Base-by-base conservation (phyloP, 2,888 invertebrate genomes). In the Polymixis flavicincta region DNA sequence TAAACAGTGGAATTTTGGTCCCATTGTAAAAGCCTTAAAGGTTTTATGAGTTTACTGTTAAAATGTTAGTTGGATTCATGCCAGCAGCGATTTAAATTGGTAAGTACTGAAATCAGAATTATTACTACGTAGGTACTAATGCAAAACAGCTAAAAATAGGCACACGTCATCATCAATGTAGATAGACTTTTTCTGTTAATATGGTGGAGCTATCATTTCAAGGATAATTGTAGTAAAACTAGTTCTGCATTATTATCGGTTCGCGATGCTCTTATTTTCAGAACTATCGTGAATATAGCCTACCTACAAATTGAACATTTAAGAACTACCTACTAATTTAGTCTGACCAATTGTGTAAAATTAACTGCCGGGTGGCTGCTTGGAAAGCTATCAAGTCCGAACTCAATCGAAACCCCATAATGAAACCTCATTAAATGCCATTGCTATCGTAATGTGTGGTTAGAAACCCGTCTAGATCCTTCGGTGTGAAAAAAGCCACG, bases 321-420 rank as follows among this genome's bases (percentile, higher is more conserved):
- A 13, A 37, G 7, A 42, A 54, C 3, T 32, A 32, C 32, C 4
- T 28, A 52, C 0, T n/a, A n/a, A 25, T 17, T 45, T 17, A 32
- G 17, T 57, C 48, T 50, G n/a, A 42, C 37, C 37, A 11, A 37
- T 37, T 73, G 59, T 17, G n/a, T 42, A 28, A 60, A n/a, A 19
- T 11, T 73, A 75, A 75, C 52, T 61, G 52, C 75, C 14, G 28
- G 50, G 19, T 52, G n/a, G 14, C 42, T 1, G n/a, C 37, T 78
- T 76, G 60, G 71, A 61, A 54, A 69, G 45, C 54, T 48, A 6
- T 60, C 60, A 76, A 76, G 14, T n/a, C 14, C 6, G 11, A 77
- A 59, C 52, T 42, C 17, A 8, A 45, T 71, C 59, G 48, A 79
- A 71, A 17, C 70, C 52, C 14, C 54, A 2, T 60, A 65, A 13